phyloP scores from a whole-genome alignment of 2,113 vertebrate genomes.

The Malurus melanocephalus region DNA sequence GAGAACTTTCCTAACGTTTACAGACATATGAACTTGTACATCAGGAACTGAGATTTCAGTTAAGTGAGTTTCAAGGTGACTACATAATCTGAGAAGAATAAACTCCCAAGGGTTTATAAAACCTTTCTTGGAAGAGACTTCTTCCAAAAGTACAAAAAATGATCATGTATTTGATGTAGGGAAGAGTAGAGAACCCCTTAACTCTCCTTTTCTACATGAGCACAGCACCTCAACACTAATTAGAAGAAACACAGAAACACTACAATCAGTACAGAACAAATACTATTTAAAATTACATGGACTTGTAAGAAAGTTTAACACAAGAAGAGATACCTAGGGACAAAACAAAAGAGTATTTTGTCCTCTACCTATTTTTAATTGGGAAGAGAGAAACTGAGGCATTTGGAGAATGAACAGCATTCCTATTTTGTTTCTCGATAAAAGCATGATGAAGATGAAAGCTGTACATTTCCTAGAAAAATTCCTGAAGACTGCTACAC shows the following conservation, averaged over 20 bases:
- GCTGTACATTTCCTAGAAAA: not conserved
- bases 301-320: not conserved
- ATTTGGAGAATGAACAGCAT: not conserved
- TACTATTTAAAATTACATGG: not conserved
- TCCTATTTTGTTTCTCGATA: not conserved
- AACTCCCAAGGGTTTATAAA: not conserved
- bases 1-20: not conserved
- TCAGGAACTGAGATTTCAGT: not conserved
- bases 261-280: not conserved
- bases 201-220: not conserved
- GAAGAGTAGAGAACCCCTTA: not conserved
- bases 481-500: not conserved
- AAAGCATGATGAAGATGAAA: accelerated
- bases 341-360: not conserved
- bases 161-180: not conserved
- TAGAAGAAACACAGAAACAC: not conserved
- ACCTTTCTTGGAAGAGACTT: not conserved
- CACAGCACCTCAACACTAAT: not conserved
- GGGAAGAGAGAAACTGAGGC: not conserved
- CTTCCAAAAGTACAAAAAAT: accelerated
- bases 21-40: not conserved
- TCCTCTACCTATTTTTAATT: not conserved
- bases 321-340: not conserved
- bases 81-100: not conserved
- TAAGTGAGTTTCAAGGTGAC: not conserved